Conservation (phyloP, 2,888 invertebrate species). For the Lordiphosa fenestrarum region DNA sequence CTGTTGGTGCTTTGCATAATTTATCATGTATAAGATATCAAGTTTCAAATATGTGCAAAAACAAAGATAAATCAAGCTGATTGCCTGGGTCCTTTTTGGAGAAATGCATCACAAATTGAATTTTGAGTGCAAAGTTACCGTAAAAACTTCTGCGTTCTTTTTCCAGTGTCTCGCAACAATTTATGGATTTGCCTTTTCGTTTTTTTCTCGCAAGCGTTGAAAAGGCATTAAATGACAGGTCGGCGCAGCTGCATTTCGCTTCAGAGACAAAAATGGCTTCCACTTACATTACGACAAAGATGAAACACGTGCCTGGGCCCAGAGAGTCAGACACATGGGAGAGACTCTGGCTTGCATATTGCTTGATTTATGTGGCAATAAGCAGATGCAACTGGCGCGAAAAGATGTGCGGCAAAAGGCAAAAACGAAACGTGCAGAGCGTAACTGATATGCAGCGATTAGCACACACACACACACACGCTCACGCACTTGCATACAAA, state of each 20-base stretch:
- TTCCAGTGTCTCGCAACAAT: no score
- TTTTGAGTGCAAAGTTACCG: no score
- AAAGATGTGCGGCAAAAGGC: slow-evolving; percentile 43
- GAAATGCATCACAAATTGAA: no score
- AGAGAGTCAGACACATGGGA: slow-evolving; percentile 4
- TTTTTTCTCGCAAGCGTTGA: slow-evolving; percentile 6
- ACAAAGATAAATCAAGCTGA: no score
- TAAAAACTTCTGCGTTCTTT: no score
- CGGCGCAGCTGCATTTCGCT: slow-evolving; percentile 16
- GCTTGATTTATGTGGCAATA: slow-evolving; percentile 71
- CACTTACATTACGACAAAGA: slow-evolving; percentile 59
- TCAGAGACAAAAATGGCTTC: slow-evolving; percentile 30
- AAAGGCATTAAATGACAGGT: slow-evolving; percentile 39
- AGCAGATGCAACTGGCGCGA: slow-evolving; percentile 62
- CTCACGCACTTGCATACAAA: neutral
- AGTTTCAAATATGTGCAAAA: no score
- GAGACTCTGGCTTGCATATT: slow-evolving; percentile 54
- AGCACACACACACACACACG: slow-evolving; percentile 35
- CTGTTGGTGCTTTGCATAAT: no score
- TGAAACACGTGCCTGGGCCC: slow-evolving; percentile 62
- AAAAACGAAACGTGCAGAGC: slow-evolving; percentile 55
- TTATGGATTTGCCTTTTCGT: no score
- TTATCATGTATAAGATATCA: no score
- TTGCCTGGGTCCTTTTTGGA: no score
- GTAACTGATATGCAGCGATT: slow-evolving; percentile 70